Percentiles rank a stretch among this genome's conserved stretches.
phyloP scores from a whole-genome alignment of 2,113 vertebrate species.

The Heloderma charlesbogerti region DNA sequence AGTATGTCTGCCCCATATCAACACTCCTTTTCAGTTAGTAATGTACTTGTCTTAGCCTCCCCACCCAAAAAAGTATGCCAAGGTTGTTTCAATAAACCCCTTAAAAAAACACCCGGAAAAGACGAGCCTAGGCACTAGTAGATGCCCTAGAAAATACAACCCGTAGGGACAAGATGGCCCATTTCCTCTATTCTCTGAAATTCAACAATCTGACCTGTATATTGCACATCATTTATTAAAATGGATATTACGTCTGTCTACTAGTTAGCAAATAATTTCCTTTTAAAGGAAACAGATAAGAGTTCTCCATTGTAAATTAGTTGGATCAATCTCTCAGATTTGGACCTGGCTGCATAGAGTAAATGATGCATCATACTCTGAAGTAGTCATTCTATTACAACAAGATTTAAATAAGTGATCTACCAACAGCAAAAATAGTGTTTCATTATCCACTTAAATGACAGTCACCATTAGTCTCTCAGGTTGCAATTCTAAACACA shows the following conservation, averaged over 20 bases:
- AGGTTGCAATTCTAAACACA: neutral
- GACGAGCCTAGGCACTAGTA: slow-evolving; percentile 50
- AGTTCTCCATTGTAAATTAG: neutral
- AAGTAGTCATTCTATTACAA: slow-evolving; percentile 42
- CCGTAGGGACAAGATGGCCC: slow-evolving; percentile 78
- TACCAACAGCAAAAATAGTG: slow-evolving; percentile 29
- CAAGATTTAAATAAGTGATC: slow-evolving; percentile 49
- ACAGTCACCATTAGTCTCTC: neutral
- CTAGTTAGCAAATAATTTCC: neutral
- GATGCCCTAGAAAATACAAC: slow-evolving; percentile 81
- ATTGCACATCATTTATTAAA: slow-evolving; percentile 38
- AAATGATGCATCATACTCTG: neutral
- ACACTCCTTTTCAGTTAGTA: neutral
- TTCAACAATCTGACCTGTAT: slow-evolving; percentile 58
- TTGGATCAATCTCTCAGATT: neutral
- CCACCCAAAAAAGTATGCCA: neutral
- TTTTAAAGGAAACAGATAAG: neutral
- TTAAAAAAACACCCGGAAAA: slow-evolving; percentile 42
- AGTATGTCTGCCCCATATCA: slow-evolving; percentile 6
- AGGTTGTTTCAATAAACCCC: neutral
- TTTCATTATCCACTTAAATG: slow-evolving; percentile 37
- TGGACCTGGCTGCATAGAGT: neutral
- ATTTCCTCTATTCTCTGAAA: slow-evolving; percentile 73
- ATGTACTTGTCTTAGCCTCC: slow-evolving; percentile 21
- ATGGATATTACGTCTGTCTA: neutral